These are phyloP conservation scores for Leptinotarsa peninsularis DNA, from an alignment of 2,888 invertebrate genomes.

Conservation along the genomic window DNA sequence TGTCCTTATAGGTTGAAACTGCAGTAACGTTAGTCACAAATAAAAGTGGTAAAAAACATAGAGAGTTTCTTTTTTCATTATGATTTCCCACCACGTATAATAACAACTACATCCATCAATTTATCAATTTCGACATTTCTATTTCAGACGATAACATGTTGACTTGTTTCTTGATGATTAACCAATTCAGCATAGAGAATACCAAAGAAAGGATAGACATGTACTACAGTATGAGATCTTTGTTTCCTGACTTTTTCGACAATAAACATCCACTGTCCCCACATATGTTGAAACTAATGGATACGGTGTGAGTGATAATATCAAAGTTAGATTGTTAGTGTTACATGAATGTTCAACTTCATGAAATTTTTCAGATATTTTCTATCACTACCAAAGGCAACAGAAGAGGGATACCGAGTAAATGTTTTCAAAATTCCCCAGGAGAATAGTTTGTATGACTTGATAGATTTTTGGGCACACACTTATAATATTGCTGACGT, in stretches of 20 bases:
- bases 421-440: constrained; percentile 64
- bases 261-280: constrained; percentile 4
- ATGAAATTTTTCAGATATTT: constrained; percentile 60
- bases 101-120: too few relatives aligned
- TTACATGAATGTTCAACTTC: neutral
- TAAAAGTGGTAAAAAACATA: too few relatives aligned
- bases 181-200: constrained; percentile 33
- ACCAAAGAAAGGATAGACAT: constrained; percentile 31
- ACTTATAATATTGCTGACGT: constrained; percentile 67
- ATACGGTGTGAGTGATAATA: constrained; percentile 33
- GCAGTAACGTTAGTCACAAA: too few relatives aligned
- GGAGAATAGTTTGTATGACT: constrained; percentile 55
- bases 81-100: too few relatives aligned
- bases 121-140: neutral
- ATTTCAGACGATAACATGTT: constrained; percentile 28
- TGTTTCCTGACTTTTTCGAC: constrained; percentile 37
- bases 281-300: constrained; percentile 28
- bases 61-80: too few relatives aligned
- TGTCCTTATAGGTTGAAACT: too few relatives aligned
- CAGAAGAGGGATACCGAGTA: constrained; percentile 66
- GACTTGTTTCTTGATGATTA: constrained; percentile 17
- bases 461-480: constrained; percentile 63
- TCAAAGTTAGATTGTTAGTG: neutral
- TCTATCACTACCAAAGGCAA: constrained; percentile 67
- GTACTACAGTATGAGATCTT: constrained; percentile 32